Conservation (phyloP, 2,113 vertebrate species). For the Ophiodon elongatus region DNA sequence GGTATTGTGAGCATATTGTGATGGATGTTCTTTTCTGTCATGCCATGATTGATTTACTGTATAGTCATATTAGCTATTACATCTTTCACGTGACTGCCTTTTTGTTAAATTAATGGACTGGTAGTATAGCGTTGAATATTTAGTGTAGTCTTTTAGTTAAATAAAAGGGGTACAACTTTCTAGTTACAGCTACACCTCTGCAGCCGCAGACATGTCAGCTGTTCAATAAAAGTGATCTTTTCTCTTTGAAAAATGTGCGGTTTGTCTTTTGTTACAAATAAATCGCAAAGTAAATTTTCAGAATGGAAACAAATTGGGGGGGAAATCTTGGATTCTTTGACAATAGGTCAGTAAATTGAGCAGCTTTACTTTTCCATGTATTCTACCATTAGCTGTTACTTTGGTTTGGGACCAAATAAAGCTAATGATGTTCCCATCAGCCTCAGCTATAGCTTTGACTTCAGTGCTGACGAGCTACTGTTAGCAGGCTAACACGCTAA, state of each 20-base stretch:
- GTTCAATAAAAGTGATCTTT: constrained; percentile 58
- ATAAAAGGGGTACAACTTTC: not conserved
- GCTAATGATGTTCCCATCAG: not conserved
- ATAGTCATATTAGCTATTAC: constrained; percentile 15
- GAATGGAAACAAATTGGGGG: not conserved
- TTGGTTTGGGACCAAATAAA: not conserved
- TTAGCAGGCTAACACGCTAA: not conserved
- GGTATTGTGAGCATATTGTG: not conserved
- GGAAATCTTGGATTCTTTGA: not conserved
- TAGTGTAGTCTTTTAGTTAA: constrained; percentile 4
- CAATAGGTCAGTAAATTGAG: not conserved
- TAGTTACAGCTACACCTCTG: not conserved
- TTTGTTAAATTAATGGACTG: constrained; percentile 41
- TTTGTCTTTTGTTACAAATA: not conserved
- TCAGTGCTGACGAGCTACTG: not conserved
- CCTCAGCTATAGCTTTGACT: too few relatives aligned
- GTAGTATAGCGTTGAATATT: constrained; percentile 23
- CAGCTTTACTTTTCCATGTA: not conserved
- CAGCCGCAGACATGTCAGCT: constrained; percentile 16
- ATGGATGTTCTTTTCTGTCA: constrained; percentile 36
- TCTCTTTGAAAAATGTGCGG: not conserved
- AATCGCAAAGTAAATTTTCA: not conserved
- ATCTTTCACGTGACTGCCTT: constrained; percentile 80
- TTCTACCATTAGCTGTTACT: not conserved
- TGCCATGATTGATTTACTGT: constrained; percentile 45